Base-by-base conservation (phyloP, 2,888 invertebrate genomes). In the Drosophila pullipes region DNA sequence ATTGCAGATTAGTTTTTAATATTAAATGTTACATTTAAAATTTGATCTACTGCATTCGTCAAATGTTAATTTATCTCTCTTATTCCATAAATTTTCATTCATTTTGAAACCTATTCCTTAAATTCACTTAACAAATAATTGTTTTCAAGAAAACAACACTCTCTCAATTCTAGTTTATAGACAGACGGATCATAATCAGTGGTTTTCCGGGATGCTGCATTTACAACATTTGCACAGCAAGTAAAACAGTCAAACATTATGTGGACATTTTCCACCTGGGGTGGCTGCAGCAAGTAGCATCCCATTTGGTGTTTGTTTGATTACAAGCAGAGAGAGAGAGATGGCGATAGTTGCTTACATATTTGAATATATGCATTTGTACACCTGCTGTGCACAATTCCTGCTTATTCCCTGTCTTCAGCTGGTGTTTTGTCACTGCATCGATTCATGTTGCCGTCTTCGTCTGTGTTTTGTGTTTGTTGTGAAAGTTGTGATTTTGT, bases 401-500 rank as follows among this genome's bases (percentile, higher is more conserved):
- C 59, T 64, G 44, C n/a, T 31, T 39, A 31, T 4, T 16, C 16
- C 16, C 44, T 55, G 50, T 33, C 30, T 37, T 49, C 44, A 49
- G 28, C 35, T 49, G 41, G 33, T 66, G n/a, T 54, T 52, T 61
- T 78, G 65, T 74, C 55, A 53, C 31, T 41, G 67, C 47, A 44
- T 55, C 73, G 78, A 74, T 87, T 86, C 74, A 83, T 76, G 89
- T 86, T 72, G 84, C 86, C 89, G 84, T 75, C 82, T 54, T 47
- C 54, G 61, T 53, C 59, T 25, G 55, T 49, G 49, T 70, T 65
- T 22, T 58, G 16, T 66, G 72, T 77, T 77, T 80, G 71, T 81
- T 71, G 90, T 71, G 90, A 85, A 89, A 85, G 85, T 85, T 85
- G 85, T 89, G 85, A 85, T 89, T 85, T 89, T 83, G 47, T 28